Evolutionary conservation across 2,888 invertebrate species (phyloP), one percentile per base, ranked within the genome.

Genomic region (Lasioglossum figueresi): DNA sequence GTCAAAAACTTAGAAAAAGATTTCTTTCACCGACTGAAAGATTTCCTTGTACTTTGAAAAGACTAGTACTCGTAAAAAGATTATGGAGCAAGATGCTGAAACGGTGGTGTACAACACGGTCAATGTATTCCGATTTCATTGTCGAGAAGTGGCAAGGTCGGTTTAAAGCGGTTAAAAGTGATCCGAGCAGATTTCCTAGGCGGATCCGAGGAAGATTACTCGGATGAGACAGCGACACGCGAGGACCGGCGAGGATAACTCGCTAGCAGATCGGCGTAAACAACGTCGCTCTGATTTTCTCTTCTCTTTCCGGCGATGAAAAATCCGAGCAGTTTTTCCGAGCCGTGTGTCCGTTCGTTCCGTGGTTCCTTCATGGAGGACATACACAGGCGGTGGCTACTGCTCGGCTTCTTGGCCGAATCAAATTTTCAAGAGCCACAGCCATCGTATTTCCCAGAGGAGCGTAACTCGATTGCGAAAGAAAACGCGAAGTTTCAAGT

Each of bases 151-250:
- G 23, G 52, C 23, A 8, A n/a, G 52, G 52, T 3, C 52, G 8
- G 52, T 52, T 52, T n/a, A 10, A n/a, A n/a, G 52, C n/a, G 52
- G n/a, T 52, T 52, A 52, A 52, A 52, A n/a, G 23, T 23, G 52
- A 52, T 52, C 52, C 52, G 10, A 52, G 52, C 52, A n/a, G 52
- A 52, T 52, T 52, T 63, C 16, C 63, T 31, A 31, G 16, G 56
- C 76, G 68, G 34, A 34, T 66, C 73, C 19, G 66, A 74, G 82
- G 45, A 31, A 70, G 82, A 83, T 83, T 82, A 77, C 68, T 10
- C 68, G 72, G 72, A 4, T 56, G 72, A 76, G 81, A 81, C 37
- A 63, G 68, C 76, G 66, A 52, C 52, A n/a, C 23, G 23, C 52
- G 76, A 73, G 43, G 63, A 66, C 59, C 48, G 66, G 56, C n/a